Conservation (phyloP, 2,113 vertebrate species). For the Anthoscopus minutus region DNA sequence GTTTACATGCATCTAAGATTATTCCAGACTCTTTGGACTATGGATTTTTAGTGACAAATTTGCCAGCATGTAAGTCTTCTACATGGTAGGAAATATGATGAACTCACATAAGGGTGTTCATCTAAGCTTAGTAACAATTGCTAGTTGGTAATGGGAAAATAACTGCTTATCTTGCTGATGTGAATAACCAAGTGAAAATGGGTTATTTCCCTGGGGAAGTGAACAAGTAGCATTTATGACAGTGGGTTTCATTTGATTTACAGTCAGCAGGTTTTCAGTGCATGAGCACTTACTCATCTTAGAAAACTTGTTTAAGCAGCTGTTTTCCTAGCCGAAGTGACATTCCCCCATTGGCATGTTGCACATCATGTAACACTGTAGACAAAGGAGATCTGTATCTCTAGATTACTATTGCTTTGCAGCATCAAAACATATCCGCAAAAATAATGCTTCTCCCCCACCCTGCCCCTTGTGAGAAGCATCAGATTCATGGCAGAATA, state of each 20-base stretch:
- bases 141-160: background rate
- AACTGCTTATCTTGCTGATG: background rate
- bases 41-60: background rate
- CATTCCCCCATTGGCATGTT: accelerated
- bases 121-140: background rate
- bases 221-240: background rate
- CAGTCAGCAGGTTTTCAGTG: background rate
- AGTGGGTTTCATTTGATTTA: background rate
- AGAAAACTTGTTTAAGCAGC: background rate
- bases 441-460: background rate
- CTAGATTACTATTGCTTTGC: background rate
- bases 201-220: background rate
- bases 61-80: background rate
- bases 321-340: background rate
- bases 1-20: background rate
- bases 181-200: background rate
- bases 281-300: background rate
- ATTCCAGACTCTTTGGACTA: background rate
- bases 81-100: background rate
- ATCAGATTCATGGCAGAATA: background rate
- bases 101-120: background rate
- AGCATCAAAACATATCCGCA: background rate
- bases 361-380: background rate
- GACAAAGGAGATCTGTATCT: background rate
- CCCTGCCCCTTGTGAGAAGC: background rate